Evolutionary conservation across 2,113 vertebrate genomes (phyloP), one percentile per base, ranked within the genome.

Genomic region (Xyliphius kryptos): DNA sequence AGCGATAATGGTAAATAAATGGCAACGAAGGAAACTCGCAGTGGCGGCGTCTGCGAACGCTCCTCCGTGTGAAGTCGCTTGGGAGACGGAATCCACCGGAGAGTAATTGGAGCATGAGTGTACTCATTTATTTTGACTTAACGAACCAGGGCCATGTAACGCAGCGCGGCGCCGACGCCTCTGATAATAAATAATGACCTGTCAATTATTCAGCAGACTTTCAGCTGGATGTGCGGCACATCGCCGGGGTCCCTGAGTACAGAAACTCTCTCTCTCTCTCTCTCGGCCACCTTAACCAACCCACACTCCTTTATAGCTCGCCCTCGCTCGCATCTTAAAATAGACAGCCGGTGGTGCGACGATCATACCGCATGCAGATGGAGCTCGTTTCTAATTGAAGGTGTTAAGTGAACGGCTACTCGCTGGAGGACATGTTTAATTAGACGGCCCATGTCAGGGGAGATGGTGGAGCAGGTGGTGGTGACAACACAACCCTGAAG

Each of bases 391-490:
- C 77, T 83, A 84, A 83, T 80, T 84, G 82, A 81, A 74, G 74
- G 75, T 76, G 69, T 73, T 80, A 76, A 84, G 79, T 82, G 79
- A 76, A 76, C 74, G 79, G 72, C 70, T 73, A 75, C 69, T 76
- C 74, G 80, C 76, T 62, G 65, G 68, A 69, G 76, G 76, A 71
- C 82, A 79, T 81, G 78, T 80, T 82, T 82, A 81, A 83, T 85
- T 79, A 82, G 67, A 76, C 69, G 71, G 61, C 61, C 62, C 40
- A 69, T 80, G 63, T 57, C 38, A 74, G 71, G 68, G 69, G 71
- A 73, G 63, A 69, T 48, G 74, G 68, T 56, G 21, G 56, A 68
- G 51, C 49, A 55, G 66, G 53, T 61, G 44, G 59, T 47, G 41
- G 59, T 17, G 41, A 55, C 61, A 67, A 56, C n/a, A n/a, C n/a